Base-by-base conservation (phyloP, 2,888 invertebrate species). In the Gisinianus flammeolus region DNA sequence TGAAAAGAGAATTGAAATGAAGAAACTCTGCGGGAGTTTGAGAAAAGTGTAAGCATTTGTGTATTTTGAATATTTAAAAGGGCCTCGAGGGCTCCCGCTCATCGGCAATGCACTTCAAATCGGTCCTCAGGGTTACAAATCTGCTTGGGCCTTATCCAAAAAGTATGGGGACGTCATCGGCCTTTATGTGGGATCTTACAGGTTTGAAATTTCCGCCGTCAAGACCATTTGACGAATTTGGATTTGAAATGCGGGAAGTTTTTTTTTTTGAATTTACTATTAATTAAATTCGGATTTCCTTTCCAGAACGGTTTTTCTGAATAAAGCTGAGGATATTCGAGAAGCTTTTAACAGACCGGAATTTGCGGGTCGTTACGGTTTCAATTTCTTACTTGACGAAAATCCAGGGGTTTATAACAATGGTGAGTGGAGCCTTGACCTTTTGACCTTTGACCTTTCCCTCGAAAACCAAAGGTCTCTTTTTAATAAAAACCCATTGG, bases 61-160 rank as follows among this genome's bases (percentile, higher is more conserved):
- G 62, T 24, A 62, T 24, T 24, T 12, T 24, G 26, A 24, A 8
- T 5, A 22, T 22, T 24, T 8, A 26, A 19, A 26, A 74, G 74
- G 74, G 6, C 74, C 74, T 8, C 10, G 24, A 1, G 44, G 74
- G 2, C 16, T 74, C 12, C 74, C 74, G 10, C 31, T 74, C 22
- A 35, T 74, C 22, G 74, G 74, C 10, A 74, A 74, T 74, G 66
- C 66, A 5, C 24, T 74, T 16, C 66, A 64, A 35, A 16, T 74
- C 8, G 74, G 74, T 26, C 16, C n/a, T 44, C 30, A 74, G 4
- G 30, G 33, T 19, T 66, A 35, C 30, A 74, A 74, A 44, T 5
- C 8, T 1, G 66, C 44, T 3, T 4, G 35, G 26, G 22, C 10
- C 12, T 19, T 66, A 3, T 6, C n/a, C 44, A 19, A 64, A 28